phyloP scores from a whole-genome alignment of 2,888 invertebrate species.

The Tetanocera ferruginea region DNA sequence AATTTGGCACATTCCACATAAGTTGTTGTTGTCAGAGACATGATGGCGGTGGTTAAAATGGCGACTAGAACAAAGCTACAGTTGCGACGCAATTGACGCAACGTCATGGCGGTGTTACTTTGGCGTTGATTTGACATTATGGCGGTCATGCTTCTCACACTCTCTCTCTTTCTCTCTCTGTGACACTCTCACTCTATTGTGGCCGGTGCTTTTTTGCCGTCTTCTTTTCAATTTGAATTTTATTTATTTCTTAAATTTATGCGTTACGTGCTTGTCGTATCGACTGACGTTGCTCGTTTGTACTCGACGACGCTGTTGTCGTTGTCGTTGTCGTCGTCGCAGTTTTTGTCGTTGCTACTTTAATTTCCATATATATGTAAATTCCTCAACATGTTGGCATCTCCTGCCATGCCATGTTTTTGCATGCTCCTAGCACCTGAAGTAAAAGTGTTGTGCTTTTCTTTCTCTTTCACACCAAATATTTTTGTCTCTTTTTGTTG shows the following conservation, averaged over 20 bases:
- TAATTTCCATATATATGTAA: neutral
- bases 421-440: neutral
- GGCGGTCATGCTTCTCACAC: neutral
- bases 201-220: neutral
- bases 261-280: slow-evolving; percentile 29
- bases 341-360: neutral
- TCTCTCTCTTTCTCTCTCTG: neutral
- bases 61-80: slow-evolving; percentile 12
- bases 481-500: neutral
- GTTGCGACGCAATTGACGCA: slow-evolving; percentile 6
- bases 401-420: neutral
- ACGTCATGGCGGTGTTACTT: slow-evolving; percentile 37
- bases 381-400: slow-evolving; percentile 24
- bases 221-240: slow-evolving; percentile 1
- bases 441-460: neutral
- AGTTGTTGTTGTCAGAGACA: slow-evolving; percentile 29
- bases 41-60: slow-evolving; percentile 32
- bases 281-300: neutral
- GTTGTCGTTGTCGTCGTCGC: neutral
- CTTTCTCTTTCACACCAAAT: neutral
- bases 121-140: slow-evolving; percentile 46
- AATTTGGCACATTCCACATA: slow-evolving; percentile 53
- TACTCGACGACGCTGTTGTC: neutral
- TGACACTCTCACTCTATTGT: neutral
- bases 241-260: slow-evolving; percentile 24